Percentiles rank a stretch among this genome's conserved stretches.
These are phyloP conservation scores for Eumeta japonica DNA, from an alignment of 1,140 invertebrate genomes.

Conservation along the genomic window DNA sequence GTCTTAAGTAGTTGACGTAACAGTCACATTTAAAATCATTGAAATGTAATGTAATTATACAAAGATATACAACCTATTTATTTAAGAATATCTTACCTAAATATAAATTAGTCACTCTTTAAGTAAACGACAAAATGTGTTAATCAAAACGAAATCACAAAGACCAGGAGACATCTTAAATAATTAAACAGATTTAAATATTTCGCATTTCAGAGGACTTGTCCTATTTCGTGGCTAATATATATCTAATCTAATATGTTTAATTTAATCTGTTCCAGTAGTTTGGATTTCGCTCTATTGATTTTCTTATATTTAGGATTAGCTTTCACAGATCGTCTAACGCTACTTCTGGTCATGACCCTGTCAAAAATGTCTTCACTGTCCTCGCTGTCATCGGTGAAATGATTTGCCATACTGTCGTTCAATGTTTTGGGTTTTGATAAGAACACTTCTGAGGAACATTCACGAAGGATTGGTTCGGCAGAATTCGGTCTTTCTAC, in stretches of 20 bases:
- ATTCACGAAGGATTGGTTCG: slow-evolving; percentile 32
- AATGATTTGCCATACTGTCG: slow-evolving; percentile 51
- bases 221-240: too few species aligned
- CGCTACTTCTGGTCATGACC: slow-evolving; percentile 47
- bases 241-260: slow-evolving; percentile 45
- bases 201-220: too few species aligned
- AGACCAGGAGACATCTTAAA: too few species aligned
- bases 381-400: slow-evolving; percentile 49
- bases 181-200: too few species aligned
- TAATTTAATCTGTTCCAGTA: slow-evolving; percentile 45
- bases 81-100: too few species aligned
- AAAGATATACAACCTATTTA: too few species aligned
- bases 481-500: slow-evolving; percentile 25
- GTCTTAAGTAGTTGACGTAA: too few species aligned
- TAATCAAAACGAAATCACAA: too few species aligned
- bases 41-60: too few species aligned
- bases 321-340: slow-evolving; percentile 46
- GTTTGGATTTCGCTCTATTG: slow-evolving; percentile 45
- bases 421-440: slow-evolving; percentile 44
- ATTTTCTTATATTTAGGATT: slow-evolving; percentile 54
- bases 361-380: slow-evolving; percentile 51
- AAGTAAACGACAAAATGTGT: too few species aligned
- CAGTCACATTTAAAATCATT: too few species aligned
- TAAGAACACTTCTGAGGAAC: slow-evolving; percentile 26
- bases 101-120: too few species aligned